These are phyloP conservation scores for Dryas iulia DNA, from an alignment of 1,140 invertebrate genomes.

Conservation along the genomic window DNA sequence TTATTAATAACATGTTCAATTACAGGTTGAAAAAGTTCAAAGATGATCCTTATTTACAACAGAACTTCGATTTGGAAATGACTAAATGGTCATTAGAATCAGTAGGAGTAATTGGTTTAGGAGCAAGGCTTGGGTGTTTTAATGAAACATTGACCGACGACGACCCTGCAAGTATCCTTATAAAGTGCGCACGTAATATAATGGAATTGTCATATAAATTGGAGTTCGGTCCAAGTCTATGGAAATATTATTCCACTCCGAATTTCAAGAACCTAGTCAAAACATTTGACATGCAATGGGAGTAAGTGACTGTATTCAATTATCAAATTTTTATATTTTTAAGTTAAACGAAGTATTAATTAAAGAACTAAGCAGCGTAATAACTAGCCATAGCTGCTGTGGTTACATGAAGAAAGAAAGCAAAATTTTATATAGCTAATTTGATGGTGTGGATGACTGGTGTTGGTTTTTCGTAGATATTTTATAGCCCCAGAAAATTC, in stretches of 20 bases:
- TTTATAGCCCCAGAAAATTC: too few species aligned
- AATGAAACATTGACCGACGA: slow-evolving; percentile 69
- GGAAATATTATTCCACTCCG: slow-evolving; percentile 82
- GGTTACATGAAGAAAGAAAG: too few species aligned
- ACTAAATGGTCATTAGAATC: slow-evolving; percentile 86
- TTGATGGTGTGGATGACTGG: too few species aligned
- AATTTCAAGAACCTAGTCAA: slow-evolving; percentile 80
- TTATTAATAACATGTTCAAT: not conserved
- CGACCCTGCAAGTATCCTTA: slow-evolving; percentile 81
- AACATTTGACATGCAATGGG: slow-evolving; percentile 65
- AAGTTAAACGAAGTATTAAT: not conserved
- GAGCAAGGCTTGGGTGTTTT: slow-evolving; percentile 83
- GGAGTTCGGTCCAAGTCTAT: slow-evolving; percentile 82
- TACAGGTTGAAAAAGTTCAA: slow-evolving; percentile 44
- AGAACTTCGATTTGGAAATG: slow-evolving; percentile 83
- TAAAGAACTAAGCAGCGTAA: too few species aligned
- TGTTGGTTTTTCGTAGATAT: too few species aligned
- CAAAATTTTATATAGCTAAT: too few species aligned
- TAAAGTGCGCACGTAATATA: slow-evolving; percentile 82
- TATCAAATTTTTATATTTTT: too few species aligned
- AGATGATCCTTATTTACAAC: slow-evolving; percentile 41
- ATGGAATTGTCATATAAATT: slow-evolving; percentile 82
- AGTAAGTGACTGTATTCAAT: too few species aligned
- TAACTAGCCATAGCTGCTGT: too few species aligned
- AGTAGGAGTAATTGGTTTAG: slow-evolving; percentile 84